Percentiles rank a stretch among this genome's conserved stretches.
Evolutionary conservation across 2,113 vertebrate species (phyloP).

Genomic region (Athene cunicularia): DNA sequence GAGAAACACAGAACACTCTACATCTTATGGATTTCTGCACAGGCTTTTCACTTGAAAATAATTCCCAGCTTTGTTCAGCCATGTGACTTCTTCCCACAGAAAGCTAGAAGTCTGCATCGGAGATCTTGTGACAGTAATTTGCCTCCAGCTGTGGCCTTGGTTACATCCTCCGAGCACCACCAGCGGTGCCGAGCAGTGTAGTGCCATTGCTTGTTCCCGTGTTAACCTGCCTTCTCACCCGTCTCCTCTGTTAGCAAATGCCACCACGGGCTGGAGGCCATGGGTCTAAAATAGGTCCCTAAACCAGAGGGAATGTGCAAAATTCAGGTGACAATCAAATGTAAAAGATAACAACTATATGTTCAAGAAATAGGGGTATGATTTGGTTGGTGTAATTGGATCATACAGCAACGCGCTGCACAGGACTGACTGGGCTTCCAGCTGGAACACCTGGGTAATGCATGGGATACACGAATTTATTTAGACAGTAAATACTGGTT

Average conservation of each 20-base stretch:
- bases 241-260: not conserved
- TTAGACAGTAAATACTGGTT: not conserved
- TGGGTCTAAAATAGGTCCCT: fast-evolving
- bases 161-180: not conserved
- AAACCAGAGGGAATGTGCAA: not conserved
- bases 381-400: not conserved
- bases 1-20: not conserved
- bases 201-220: not conserved
- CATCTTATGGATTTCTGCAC: not conserved
- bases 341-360: not conserved
- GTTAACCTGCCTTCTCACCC: not conserved
- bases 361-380: not conserved
- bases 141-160: not conserved
- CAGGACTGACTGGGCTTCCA: not conserved
- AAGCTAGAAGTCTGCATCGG: not conserved
- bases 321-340: not conserved
- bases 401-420: not conserved
- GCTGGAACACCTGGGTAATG: not conserved
- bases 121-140: not conserved
- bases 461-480: not conserved
- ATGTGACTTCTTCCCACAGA: not conserved
- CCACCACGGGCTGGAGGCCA: not conserved
- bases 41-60: not conserved
- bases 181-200: fast-evolving
- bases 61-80: not conserved